Conservation (phyloP, 2,888 invertebrate genomes). For the Heliothis peltigera region DNA sequence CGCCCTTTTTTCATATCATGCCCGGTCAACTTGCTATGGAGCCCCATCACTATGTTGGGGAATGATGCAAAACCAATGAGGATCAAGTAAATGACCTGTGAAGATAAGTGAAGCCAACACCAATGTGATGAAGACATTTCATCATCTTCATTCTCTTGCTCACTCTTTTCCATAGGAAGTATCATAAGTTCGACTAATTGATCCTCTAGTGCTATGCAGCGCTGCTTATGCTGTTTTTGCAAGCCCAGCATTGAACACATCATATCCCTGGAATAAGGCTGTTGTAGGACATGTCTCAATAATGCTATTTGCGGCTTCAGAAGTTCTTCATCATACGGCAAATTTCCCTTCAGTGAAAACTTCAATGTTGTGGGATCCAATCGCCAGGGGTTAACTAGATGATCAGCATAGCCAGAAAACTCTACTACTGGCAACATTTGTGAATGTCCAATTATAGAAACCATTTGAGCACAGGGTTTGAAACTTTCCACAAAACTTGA, state of each 20-base stretch:
- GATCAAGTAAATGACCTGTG: conserved; percentile 98
- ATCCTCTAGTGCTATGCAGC: conserved; percentile 97
- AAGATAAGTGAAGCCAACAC: conserved; percentile 98
- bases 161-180: conserved; percentile 97
- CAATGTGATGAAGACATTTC: conserved; percentile 93
- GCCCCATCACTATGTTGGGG: conserved; percentile 96
- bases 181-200: conserved; percentile 97
- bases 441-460: conserved; percentile 96
- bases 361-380: conserved; percentile 95
- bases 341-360: conserved; percentile 91
- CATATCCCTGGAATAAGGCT: conserved; percentile 98
- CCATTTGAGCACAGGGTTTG: conserved; percentile 98
- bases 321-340: conserved; percentile 97
- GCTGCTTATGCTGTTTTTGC: conserved; percentile 97
- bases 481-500: conserved; percentile 98
- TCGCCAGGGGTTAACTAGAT: conserved; percentile 97
- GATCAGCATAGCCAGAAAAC: conserved; percentile 97
- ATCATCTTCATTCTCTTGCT: conserved; percentile 91
- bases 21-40: conserved; percentile 95
- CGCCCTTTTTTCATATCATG: conserved; percentile 96
- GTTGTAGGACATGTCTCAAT: conserved; percentile 96
- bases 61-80: conserved; percentile 98
- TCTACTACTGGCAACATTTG: conserved; percentile 98
- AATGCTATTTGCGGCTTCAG: conserved; percentile 96
- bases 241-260: conserved; percentile 98